Percentiles rank a stretch among this genome's conserved stretches.
These are phyloP conservation scores for Pandion haliaetus DNA, from an alignment of 2,113 vertebrate genomes.

Conservation along the genomic window DNA sequence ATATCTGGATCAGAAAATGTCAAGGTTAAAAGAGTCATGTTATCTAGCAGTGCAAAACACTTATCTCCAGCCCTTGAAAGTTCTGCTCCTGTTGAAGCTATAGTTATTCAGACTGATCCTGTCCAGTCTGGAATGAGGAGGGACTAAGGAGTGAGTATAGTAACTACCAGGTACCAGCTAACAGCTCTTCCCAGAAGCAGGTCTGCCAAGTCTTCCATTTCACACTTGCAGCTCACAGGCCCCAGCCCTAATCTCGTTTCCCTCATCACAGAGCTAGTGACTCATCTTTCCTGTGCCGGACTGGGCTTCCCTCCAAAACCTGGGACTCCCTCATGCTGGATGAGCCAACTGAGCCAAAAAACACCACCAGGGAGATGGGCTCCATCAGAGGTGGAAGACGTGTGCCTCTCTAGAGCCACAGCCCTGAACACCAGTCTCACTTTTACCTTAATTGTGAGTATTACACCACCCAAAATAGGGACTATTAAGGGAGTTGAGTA, in stretches of 20 bases:
- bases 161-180: background rate
- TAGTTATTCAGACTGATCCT: background rate
- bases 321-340: background rate
- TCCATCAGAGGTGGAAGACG: background rate
- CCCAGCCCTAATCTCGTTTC: background rate
- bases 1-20: background rate
- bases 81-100: background rate
- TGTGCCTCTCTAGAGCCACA: background rate
- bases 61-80: background rate
- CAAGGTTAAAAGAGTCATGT: background rate
- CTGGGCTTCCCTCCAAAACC: background rate
- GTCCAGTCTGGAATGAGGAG: background rate
- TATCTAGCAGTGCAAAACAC: background rate
- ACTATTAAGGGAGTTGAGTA: background rate
- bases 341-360: background rate
- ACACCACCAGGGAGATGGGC: background rate
- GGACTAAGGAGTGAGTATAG: background rate
- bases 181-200: background rate
- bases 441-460: background rate
- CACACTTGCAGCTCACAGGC: background rate
- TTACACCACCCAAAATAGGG: background rate
- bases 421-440: background rate
- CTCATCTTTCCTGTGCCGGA: background rate
- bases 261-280: background rate
- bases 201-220: background rate